These are phyloP conservation scores for Stenopsyche tienmushanensis DNA, from an alignment of 1,140 invertebrate species.

Conservation along the genomic window DNA sequence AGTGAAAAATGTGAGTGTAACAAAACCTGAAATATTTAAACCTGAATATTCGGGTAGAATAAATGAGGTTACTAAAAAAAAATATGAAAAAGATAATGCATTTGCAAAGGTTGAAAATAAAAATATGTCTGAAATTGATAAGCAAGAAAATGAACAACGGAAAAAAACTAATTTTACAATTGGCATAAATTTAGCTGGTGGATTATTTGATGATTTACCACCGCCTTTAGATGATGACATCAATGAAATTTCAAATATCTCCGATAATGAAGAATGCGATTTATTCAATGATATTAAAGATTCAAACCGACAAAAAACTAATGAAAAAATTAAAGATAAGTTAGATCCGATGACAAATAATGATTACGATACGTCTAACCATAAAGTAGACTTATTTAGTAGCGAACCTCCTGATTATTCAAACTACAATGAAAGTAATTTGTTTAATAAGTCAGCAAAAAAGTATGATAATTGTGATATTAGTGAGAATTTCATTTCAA, in stretches of 20 bases:
- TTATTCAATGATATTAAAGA: slow-evolving; percentile 42
- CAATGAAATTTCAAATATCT: slow-evolving; percentile 33
- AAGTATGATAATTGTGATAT: no score
- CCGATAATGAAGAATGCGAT: slow-evolving; percentile 33
- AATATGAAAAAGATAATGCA: no score
- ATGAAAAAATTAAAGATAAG: slow-evolving; percentile 47
- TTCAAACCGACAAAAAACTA: slow-evolving; percentile 47
- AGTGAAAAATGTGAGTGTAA: no score
- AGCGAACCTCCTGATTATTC: slow-evolving; percentile 40
- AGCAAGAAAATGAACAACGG: no score
- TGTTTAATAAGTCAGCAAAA: no score
- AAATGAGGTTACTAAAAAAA: no score
- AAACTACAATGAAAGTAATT: slow-evolving; percentile 7
- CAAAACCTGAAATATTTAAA: no score
- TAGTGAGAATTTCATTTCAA: no score
- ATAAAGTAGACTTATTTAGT: slow-evolving; percentile 46
- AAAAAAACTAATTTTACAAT: no score
- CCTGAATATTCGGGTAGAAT: no score
- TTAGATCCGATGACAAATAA: not conserved
- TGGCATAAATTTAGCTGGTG: not conserved
- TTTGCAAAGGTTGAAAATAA: no score
- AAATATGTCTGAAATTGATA: no score
- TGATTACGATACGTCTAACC: slow-evolving; percentile 18
- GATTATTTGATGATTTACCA: slow-evolving; percentile 26
- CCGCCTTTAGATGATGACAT: slow-evolving; percentile 23